phyloP scores from a whole-genome alignment of 2,113 vertebrate species.

The Phrynosoma blainvillii region DNA sequence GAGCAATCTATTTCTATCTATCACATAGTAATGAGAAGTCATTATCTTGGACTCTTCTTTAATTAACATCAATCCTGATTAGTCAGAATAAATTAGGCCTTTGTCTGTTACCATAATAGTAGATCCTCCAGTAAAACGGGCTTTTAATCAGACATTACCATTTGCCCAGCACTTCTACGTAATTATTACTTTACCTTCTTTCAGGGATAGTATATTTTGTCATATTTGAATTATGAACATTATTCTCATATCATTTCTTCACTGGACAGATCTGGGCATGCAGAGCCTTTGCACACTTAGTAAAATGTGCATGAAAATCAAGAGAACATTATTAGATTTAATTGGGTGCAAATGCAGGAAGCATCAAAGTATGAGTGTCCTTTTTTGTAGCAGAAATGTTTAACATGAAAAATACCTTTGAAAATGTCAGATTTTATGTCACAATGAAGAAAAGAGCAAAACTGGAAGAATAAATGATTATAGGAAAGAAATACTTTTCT shows the following conservation, averaged over 20 bases:
- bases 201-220: slow-evolving; percentile 51
- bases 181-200: slow-evolving; percentile 69
- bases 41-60: slow-evolving; percentile 81
- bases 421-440: not conserved
- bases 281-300: slow-evolving; percentile 6
- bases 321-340: slow-evolving; percentile 21
- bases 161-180: slow-evolving; percentile 58
- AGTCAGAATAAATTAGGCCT: slow-evolving; percentile 79
- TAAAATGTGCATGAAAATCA: slow-evolving; percentile 23
- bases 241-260: slow-evolving; percentile 45
- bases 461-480: not conserved
- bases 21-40: slow-evolving; percentile 80
- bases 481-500: not conserved
- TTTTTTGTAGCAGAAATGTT: slow-evolving; percentile 10
- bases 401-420: slow-evolving; percentile 7
- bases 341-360: not conserved
- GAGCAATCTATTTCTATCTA: slow-evolving; percentile 80
- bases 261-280: not conserved
- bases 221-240: slow-evolving; percentile 59
- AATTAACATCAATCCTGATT: slow-evolving; percentile 85
- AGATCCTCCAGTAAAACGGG: slow-evolving; percentile 63
- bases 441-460: not conserved
- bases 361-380: not conserved
- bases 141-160: slow-evolving; percentile 73
- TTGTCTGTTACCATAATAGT: slow-evolving; percentile 77